Conservation (phyloP, 1,140 invertebrate genomes). For the Halesus radiatus region DNA sequence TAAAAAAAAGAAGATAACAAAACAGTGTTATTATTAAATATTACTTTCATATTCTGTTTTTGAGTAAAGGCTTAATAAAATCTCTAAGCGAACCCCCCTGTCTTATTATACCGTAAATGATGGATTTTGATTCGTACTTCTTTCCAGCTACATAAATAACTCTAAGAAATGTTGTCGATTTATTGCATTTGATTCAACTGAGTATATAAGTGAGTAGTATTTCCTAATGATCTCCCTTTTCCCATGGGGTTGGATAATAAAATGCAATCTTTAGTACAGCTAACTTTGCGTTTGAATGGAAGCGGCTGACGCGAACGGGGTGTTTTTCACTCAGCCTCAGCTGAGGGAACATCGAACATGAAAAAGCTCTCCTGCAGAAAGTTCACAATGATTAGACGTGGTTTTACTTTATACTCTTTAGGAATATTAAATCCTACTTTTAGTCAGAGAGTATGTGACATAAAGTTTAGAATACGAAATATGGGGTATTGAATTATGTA, state of each 20-base stretch:
- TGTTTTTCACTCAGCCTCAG: neutral
- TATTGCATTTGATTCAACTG: too few species aligned
- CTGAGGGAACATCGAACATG: conserved; percentile 6
- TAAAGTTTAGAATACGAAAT: neutral
- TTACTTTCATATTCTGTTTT: too few species aligned
- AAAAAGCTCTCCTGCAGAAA: conserved; percentile 21
- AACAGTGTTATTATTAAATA: too few species aligned
- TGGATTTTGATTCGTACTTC: too few species aligned
- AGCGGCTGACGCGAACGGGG: neutral
- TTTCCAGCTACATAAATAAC: too few species aligned
- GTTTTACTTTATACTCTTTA: neutral
- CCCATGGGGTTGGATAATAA: neutral
- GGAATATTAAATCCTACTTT: conserved; percentile 14
- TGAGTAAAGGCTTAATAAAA: too few species aligned
- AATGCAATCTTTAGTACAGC: conserved; percentile 19
- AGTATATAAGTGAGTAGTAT: too few species aligned
- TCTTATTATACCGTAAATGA: too few species aligned
- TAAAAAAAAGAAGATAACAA: too few species aligned
- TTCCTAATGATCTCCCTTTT: neutral
- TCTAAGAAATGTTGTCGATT: too few species aligned
- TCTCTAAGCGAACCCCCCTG: too few species aligned
- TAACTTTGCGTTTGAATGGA: conserved; percentile 8
- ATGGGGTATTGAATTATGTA: too few species aligned
- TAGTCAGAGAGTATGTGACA: neutral
- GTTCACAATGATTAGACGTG: conserved; percentile 31